phyloP scores from a whole-genome alignment of 2,888 invertebrate species.

The Kryphioiulus occultus region DNA sequence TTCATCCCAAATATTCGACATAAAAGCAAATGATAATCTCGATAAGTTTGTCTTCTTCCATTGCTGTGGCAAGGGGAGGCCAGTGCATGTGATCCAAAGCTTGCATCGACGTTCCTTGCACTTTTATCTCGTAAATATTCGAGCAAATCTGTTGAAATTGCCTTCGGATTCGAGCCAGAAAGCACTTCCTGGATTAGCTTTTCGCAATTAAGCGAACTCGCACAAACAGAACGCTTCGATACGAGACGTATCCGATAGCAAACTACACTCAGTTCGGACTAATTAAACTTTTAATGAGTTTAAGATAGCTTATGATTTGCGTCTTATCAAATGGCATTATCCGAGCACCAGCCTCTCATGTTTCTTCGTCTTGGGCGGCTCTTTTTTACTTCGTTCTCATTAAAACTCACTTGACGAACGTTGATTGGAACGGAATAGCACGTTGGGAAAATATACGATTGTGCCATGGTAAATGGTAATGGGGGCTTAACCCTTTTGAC shows the following conservation, averaged over 20 bases:
- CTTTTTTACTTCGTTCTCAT: conserved; percentile 23
- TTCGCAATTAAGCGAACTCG: conserved; percentile 23
- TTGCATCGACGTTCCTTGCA: neutral
- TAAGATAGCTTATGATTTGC: conserved; percentile 15
- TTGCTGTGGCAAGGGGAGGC: neutral
- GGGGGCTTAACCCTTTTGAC: conserved; percentile 2
- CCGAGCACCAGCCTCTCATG: neutral
- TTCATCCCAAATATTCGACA: neutral
- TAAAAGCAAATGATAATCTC: conserved; percentile 23
- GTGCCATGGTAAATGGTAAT: too few species aligned
- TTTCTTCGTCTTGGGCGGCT: neutral
- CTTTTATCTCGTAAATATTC: neutral
- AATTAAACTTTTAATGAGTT: conserved; percentile 23
- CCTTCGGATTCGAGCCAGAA: conserved; percentile 4
- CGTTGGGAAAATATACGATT: neutral
- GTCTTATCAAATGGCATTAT: neutral
- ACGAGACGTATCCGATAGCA: conserved; percentile 8
- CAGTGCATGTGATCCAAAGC: too few species aligned
- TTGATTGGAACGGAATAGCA: neutral
- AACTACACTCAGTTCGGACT: conserved; percentile 3
- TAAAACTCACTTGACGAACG: neutral
- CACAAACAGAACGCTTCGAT: neutral
- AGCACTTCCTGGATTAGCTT: conserved; percentile 20
- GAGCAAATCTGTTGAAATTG: neutral
- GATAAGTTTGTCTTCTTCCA: neutral